Evolutionary conservation across 1,140 invertebrate species (phyloP).

Genomic region (Scaptomyza hsui): DNA sequence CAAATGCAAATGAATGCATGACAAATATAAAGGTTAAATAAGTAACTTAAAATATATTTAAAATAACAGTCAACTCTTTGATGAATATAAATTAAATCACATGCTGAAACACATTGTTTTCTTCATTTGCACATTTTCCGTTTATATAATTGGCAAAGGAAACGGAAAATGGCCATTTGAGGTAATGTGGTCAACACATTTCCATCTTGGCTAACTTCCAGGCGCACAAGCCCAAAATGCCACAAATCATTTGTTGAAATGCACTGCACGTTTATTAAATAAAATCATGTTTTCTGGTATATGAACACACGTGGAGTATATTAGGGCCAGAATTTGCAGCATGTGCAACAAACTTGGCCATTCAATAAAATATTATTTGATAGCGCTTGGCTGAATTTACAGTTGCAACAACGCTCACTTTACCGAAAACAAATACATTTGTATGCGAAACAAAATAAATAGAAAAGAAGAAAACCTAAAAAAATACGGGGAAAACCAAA

Average conservation of each 20-base stretch:
- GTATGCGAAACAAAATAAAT: neutral
- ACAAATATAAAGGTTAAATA: too few species aligned
- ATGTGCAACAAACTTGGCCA: conserved; percentile 15
- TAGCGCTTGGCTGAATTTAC: conserved; percentile 15
- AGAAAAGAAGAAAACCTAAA: neutral
- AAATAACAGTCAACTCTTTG: too few species aligned
- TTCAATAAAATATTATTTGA: conserved; percentile 22
- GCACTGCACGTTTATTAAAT: conserved; percentile 4
- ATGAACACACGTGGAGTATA: neutral
- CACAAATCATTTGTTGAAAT: too few species aligned
- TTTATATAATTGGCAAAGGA: neutral
- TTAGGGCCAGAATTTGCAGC: conserved; percentile 8
- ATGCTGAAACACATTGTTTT: neutral
- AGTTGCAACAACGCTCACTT: neutral
- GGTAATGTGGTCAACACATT: neutral
- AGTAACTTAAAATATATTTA: too few species aligned
- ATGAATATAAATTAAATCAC: neutral
- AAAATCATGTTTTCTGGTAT: conserved; percentile 7
- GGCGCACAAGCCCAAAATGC: neutral
- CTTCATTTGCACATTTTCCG: too few species aligned
- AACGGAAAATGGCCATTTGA: neutral
- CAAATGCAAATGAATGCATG: too few species aligned
- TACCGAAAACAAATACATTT: conserved; percentile 5
- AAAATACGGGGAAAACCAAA: too few species aligned
- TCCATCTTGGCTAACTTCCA: neutral